phyloP scores from a whole-genome alignment of 2,888 invertebrate species.

The Carterocephalus palaemon region DNA sequence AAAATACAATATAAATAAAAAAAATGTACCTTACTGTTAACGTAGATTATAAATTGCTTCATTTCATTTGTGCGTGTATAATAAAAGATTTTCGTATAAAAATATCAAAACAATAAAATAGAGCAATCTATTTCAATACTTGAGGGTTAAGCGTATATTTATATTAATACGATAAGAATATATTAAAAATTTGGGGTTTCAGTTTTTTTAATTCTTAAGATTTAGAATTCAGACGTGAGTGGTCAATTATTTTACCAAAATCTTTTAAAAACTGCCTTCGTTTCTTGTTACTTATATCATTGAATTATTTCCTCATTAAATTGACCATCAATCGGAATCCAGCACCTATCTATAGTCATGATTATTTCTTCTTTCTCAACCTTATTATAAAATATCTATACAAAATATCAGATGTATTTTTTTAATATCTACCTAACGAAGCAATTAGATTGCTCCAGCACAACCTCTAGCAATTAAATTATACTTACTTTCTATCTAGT shows the following conservation, averaged over 20 bases:
- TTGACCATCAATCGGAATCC: too few relatives aligned
- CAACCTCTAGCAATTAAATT: constrained; percentile 68
- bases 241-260: not conserved
- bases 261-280: too few relatives aligned
- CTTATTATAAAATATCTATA: too few relatives aligned
- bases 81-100: constrained; percentile 50
- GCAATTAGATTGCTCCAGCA: constrained; percentile 69
- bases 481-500: constrained; percentile 37
- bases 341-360: too few relatives aligned
- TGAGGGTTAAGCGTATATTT: constrained; percentile 38
- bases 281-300: too few relatives aligned
- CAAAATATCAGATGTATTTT: constrained; percentile 32
- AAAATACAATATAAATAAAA: constrained; percentile 45
- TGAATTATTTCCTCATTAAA: too few relatives aligned
- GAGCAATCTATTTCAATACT: constrained; percentile 45
- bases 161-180: constrained; percentile 14
- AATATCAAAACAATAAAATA: constrained; percentile 47
- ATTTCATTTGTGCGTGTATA: constrained; percentile 43
- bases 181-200: constrained; percentile 2
- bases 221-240: not conserved
- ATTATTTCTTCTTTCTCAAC: too few relatives aligned
- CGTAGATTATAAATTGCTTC: constrained; percentile 50
- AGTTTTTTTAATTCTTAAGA: constrained; percentile 13
- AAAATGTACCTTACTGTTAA: constrained; percentile 35
- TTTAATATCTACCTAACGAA: constrained; percentile 38